Base-by-base conservation (phyloP, 2,797 vertebrate species). In the Tapirus indicus region DNA sequence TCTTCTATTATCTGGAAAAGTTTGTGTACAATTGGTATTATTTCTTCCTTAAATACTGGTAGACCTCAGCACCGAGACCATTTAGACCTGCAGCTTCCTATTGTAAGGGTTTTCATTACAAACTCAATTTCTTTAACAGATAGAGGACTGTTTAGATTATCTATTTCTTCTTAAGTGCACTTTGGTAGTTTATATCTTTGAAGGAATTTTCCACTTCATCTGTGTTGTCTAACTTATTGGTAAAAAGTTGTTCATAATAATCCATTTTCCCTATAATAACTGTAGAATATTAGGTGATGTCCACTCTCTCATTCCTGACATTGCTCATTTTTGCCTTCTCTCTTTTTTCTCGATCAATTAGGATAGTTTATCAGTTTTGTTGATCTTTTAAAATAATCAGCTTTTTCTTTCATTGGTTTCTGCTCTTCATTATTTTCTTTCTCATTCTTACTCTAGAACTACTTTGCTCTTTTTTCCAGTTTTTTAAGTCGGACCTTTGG, bases 101-200 rank as follows among this genome's bases (percentile, higher is more conserved):
- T 64, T 3, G 18, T 49, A 27, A 79, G 66, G 35, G 54, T 62
- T 82, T 91, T 29, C 69, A 21, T 71, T 35, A 38, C 68, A 87
- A 95, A 90, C 16, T 85, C 27, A 58, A 7, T 17, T 95, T 85
- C 64, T 38, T 25, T 68, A 35, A 52, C 3, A 85, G 41, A 78
- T 44, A 5, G 2, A 79, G 38, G 77, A 62, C 13, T 11, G 52
- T 52, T 72, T 32, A 25, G 9, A 7, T 47, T 44, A 66, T 68
- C 25, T 7, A 5, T 58, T 74, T 92, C 16, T 68, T 72, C 52
- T 68, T 68, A 87, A 32, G 47, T 68, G 44, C 58, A 29, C 16
- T 68, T 71, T 72, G 35, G 7, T 66, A 32, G 23, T 83, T 83
- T 62, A 18, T 18, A 38, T n/a, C 12, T 88, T 83, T 29, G 6